Conservation (phyloP, 2,888 invertebrate genomes). For the Lasiommata megera region DNA sequence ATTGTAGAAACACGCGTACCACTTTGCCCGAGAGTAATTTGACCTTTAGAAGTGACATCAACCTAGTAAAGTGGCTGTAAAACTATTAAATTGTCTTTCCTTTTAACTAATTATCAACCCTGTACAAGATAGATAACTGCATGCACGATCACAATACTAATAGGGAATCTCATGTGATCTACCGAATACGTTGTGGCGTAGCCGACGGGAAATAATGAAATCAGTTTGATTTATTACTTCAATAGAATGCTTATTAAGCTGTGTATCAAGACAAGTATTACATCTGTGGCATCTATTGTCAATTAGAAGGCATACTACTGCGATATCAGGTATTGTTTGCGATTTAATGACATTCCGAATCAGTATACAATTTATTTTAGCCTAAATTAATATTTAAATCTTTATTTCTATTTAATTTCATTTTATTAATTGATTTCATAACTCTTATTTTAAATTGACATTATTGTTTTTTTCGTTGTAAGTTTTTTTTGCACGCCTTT, state of each 20-base stretch:
- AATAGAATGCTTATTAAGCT: slow-evolving; percentile 67
- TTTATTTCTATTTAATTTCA: no score
- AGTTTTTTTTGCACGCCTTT: no score
- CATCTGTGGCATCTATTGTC: slow-evolving; percentile 34
- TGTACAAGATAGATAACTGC: slow-evolving; percentile 25
- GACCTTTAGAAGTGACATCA: background rate
- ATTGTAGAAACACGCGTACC: background rate
- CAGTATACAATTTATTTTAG: no score
- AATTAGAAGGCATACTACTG: background rate
- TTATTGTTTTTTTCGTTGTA: no score
- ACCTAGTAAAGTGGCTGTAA: background rate
- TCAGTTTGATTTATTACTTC: slow-evolving; percentile 70
- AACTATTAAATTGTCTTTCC: background rate
- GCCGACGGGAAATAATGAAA: slow-evolving; percentile 68
- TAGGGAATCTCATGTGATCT: slow-evolving; percentile 45
- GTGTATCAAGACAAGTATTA: slow-evolving; percentile 53
- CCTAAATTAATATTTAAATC: no score
- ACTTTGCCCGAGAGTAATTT: background rate
- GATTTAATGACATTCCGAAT: slow-evolving; percentile 13
- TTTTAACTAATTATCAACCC: slow-evolving; percentile 18
- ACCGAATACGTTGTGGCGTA: slow-evolving; percentile 42
- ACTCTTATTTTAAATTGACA: no score
- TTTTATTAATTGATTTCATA: no score
- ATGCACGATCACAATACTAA: slow-evolving; percentile 35
- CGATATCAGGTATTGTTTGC: background rate